phyloP scores from a whole-genome alignment of 2,888 invertebrate genomes.

The Papilio gigon region DNA sequence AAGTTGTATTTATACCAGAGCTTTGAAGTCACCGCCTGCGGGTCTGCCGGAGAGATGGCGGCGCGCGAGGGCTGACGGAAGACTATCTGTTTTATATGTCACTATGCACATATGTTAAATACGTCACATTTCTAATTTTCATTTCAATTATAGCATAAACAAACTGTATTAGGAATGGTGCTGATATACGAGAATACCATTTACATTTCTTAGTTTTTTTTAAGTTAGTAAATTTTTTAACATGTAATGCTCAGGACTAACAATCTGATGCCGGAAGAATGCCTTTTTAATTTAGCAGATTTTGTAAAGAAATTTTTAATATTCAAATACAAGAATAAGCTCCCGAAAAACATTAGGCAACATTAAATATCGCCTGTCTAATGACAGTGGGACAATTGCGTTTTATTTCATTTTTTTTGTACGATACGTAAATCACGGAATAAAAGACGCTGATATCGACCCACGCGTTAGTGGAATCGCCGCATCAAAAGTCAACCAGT shows the following conservation, averaged over 20 bases:
- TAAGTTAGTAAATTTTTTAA: too few relatives aligned
- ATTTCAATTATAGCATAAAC: neutral
- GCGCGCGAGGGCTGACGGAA: neutral
- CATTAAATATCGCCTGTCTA: neutral
- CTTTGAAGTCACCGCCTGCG: conserved; percentile 37
- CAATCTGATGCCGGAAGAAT: too few relatives aligned
- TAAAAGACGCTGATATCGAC: neutral
- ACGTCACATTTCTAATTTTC: neutral
- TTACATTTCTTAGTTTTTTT: neutral
- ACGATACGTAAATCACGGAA: neutral
- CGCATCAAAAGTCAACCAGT: conserved; percentile 21
- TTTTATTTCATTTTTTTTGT: neutral
- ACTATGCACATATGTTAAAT: conserved; percentile 2
- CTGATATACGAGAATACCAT: neutral
- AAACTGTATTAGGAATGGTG: neutral
- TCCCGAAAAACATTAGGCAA: neutral
- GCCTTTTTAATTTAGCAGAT: neutral
- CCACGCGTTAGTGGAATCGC: conserved; percentile 2
- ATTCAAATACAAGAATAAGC: neutral
- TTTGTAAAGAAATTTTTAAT: neutral
- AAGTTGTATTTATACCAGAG: conserved; percentile 24
- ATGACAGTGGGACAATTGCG: neutral
- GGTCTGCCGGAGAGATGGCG: conserved; percentile 1
- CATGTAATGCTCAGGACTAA: too few relatives aligned
- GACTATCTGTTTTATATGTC: neutral